Evolutionary conservation across 2,888 invertebrate genomes (phyloP).

Genomic region (Patella pellucida): DNA sequence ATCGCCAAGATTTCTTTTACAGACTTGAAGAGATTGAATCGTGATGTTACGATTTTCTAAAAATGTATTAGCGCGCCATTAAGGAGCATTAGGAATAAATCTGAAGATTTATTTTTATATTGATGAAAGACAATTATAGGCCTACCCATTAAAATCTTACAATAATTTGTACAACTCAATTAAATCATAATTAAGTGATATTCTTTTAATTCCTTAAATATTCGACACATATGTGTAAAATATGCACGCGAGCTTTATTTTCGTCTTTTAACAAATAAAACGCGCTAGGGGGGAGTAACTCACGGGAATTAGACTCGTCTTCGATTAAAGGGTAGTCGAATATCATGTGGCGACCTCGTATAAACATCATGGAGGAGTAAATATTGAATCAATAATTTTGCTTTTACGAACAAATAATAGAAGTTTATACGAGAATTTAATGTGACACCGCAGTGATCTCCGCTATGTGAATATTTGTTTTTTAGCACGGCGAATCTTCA

Average conservation of each 20-base stretch:
- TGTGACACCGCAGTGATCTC: background rate
- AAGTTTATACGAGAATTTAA: background rate
- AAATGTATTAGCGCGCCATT: too few relatives aligned
- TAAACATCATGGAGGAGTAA: background rate
- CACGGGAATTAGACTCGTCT: background rate
- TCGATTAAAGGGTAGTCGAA: background rate
- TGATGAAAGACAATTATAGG: too few relatives aligned
- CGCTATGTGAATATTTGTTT: conserved; percentile 2
- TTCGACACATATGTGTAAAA: too few relatives aligned
- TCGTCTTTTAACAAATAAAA: background rate
- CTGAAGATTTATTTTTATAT: too few relatives aligned
- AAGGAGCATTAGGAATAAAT: too few relatives aligned
- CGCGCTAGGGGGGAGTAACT: background rate
- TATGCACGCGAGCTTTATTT: background rate
- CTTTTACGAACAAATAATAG: background rate
- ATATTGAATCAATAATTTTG: background rate
- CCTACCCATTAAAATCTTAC: too few relatives aligned
- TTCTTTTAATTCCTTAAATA: too few relatives aligned
- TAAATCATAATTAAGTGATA: too few relatives aligned
- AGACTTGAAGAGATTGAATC: too few relatives aligned
- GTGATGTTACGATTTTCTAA: too few relatives aligned
- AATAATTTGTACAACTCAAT: too few relatives aligned
- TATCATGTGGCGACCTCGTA: background rate
- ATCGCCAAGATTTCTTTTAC: too few relatives aligned
- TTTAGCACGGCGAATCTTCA: background rate